Evolutionary conservation across 2,888 invertebrate species (phyloP).

Genomic region (Eretmocerus hayati): DNA sequence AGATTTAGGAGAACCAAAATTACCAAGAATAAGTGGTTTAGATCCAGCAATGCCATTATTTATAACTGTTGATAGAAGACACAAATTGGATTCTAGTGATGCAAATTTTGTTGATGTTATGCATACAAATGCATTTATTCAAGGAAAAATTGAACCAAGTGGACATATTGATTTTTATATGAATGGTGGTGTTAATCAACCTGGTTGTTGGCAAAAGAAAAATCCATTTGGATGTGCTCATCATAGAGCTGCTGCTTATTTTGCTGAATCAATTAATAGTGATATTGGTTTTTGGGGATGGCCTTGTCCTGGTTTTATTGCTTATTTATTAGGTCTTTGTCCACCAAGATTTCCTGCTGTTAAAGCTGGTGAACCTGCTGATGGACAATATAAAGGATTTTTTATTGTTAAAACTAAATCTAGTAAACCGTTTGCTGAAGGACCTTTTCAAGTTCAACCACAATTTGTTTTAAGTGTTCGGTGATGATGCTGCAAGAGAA

Average conservation of each 20-base stretch:
- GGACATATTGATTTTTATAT: slow-evolving; percentile 68
- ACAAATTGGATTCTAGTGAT: slow-evolving; percentile 58
- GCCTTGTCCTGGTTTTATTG: slow-evolving; percentile 54
- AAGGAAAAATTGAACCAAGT: slow-evolving; percentile 59
- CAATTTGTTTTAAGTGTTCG: not conserved
- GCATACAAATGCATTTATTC: slow-evolving; percentile 64
- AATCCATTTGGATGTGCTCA: slow-evolving; percentile 59
- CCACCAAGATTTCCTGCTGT: slow-evolving; percentile 47
- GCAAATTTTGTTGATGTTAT: slow-evolving; percentile 65
- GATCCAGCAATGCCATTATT: slow-evolving; percentile 69
- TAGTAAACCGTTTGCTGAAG: slow-evolving; percentile 54
- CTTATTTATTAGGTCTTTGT: slow-evolving; percentile 55
- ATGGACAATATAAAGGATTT: slow-evolving; percentile 46
- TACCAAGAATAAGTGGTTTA: slow-evolving; percentile 58
- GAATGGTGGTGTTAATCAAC: slow-evolving; percentile 64
- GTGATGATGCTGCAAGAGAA: no score
- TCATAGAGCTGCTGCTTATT: slow-evolving; percentile 58
- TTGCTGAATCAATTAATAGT: slow-evolving; percentile 58
- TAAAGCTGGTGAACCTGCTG: slow-evolving; percentile 38
- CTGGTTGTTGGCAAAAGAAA: slow-evolving; percentile 53
- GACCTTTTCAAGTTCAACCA: slow-evolving; percentile 44
- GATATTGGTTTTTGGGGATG: slow-evolving; percentile 61
- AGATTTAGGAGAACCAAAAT: slow-evolving; percentile 48
- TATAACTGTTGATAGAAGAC: slow-evolving; percentile 48
- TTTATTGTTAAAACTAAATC: slow-evolving; percentile 53